phyloP scores from a whole-genome alignment of 1,140 invertebrate genomes.

The Drosophila mauritiana region DNA sequence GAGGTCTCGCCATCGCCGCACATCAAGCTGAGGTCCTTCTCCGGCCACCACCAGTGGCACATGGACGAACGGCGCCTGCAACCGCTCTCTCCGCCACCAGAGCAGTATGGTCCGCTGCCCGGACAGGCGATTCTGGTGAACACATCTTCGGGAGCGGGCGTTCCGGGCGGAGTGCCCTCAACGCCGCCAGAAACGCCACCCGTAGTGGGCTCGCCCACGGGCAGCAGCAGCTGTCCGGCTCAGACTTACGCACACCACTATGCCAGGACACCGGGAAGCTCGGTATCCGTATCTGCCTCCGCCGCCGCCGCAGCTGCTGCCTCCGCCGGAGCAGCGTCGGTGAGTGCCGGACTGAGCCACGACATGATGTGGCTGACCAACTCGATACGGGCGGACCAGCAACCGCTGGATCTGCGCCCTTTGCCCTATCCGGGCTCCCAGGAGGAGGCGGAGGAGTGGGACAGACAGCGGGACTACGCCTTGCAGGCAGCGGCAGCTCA shows the following conservation, averaged over 20 bases:
- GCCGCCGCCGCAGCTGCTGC: conserved; percentile 85
- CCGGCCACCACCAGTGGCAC: conserved; percentile 80
- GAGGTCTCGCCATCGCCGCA: conserved; percentile 67
- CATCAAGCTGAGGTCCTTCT: conserved; percentile 73
- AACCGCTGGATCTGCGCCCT: conserved; percentile 92
- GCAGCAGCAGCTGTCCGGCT: conserved; percentile 75
- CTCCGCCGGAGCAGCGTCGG: conserved; percentile 86
- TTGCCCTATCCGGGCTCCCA: conserved; percentile 87
- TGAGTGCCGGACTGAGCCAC: conserved; percentile 86
- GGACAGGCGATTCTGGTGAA: conserved; percentile 82
- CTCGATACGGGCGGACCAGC: conserved; percentile 89
- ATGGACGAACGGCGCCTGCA: conserved; percentile 86
- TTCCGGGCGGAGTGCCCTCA: conserved; percentile 82
- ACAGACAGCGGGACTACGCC: conserved; percentile 86
- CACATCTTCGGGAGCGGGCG: conserved; percentile 58
- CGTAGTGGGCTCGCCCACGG: conserved; percentile 79
- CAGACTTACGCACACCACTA: conserved; percentile 72
- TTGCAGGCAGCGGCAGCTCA: conserved; percentile 79
- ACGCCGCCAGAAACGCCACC: conserved; percentile 84
- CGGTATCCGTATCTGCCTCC: conserved; percentile 85
- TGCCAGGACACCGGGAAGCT: conserved; percentile 74
- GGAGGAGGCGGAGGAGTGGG: conserved; percentile 86
- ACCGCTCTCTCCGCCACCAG: conserved; percentile 87
- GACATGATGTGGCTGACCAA: conserved; percentile 91
- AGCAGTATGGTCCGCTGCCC: conserved; percentile 84